Conservation (phyloP, 2,113 vertebrate genomes). For the Blennius ocellaris region DNA sequence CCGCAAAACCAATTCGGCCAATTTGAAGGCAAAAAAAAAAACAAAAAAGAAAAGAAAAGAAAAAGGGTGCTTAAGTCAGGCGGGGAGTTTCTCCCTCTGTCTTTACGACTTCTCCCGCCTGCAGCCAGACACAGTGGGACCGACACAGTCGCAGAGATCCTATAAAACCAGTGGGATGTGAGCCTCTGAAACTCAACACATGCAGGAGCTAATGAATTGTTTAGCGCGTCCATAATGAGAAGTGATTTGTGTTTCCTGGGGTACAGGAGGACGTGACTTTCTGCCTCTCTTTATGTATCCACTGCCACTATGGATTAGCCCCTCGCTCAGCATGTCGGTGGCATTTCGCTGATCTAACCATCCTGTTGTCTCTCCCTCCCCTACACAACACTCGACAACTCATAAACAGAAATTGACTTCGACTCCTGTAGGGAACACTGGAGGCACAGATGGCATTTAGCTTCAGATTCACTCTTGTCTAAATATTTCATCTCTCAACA, state of each 20-base stretch:
- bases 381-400: slow-evolving; percentile 69
- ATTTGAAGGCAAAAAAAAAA: slow-evolving; percentile 22
- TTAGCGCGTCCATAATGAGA: slow-evolving; percentile 66
- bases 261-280: slow-evolving; percentile 66
- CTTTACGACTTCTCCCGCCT: slow-evolving; percentile 22
- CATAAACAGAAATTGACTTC: slow-evolving; percentile 78
- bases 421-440: slow-evolving; percentile 76
- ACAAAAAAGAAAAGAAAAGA: not conserved
- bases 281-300: slow-evolving; percentile 63
- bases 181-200: slow-evolving; percentile 45
- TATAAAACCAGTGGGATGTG: slow-evolving; percentile 39
- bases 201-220: slow-evolving; percentile 66
- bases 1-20: slow-evolving; percentile 48
- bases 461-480: slow-evolving; percentile 74
- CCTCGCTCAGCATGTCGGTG: slow-evolving; percentile 65
- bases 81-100: slow-evolving; percentile 19
- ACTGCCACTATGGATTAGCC: slow-evolving; percentile 75
- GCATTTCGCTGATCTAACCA: slow-evolving; percentile 73
- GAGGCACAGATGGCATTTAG: slow-evolving; percentile 79
- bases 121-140: slow-evolving; percentile 5
- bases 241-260: slow-evolving; percentile 68
- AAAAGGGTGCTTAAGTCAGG: slow-evolving; percentile 51
- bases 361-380: slow-evolving; percentile 66
- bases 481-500: slow-evolving; percentile 80
- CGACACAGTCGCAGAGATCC: slow-evolving; percentile 44